Evolutionary conservation across 1,140 invertebrate species (phyloP).

Genomic region (Drosophila arawakana): DNA sequence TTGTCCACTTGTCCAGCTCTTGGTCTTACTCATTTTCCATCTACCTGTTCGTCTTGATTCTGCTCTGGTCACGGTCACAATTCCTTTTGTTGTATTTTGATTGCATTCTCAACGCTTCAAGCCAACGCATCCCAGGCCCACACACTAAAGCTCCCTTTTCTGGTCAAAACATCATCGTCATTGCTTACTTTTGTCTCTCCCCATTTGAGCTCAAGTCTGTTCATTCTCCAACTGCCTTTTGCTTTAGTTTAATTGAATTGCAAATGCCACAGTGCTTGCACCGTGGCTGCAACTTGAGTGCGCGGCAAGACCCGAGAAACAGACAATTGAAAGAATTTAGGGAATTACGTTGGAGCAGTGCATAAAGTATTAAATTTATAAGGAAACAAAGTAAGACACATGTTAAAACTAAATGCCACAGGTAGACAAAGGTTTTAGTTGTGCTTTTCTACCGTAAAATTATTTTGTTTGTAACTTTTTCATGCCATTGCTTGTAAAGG

Average conservation of each 20-base stretch:
- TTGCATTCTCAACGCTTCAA: constrained; percentile 80
- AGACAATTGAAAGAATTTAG: constrained; percentile 14
- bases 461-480: no score
- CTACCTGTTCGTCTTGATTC: constrained; percentile 11
- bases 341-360: background rate
- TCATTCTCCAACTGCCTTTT: constrained; percentile 10
- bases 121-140: constrained; percentile 35
- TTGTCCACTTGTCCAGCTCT: constrained; percentile 9
- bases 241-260: constrained; percentile 65
- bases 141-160: constrained; percentile 22
- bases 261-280: constrained; percentile 49
- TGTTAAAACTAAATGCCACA: background rate
- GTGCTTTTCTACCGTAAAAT: no score
- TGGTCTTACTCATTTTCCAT: constrained; percentile 27
- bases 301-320: background rate
- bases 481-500: no score
- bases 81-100: constrained; percentile 66
- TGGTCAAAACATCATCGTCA: constrained; percentile 28
- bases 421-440: background rate
- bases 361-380: background rate
- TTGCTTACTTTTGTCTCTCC: constrained; percentile 9
- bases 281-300: constrained; percentile 20
- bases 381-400: background rate
- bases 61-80: constrained; percentile 65
- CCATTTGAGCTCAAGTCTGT: background rate